phyloP scores from a whole-genome alignment of 1,140 invertebrate genomes.

The Drosophila arizonae region DNA sequence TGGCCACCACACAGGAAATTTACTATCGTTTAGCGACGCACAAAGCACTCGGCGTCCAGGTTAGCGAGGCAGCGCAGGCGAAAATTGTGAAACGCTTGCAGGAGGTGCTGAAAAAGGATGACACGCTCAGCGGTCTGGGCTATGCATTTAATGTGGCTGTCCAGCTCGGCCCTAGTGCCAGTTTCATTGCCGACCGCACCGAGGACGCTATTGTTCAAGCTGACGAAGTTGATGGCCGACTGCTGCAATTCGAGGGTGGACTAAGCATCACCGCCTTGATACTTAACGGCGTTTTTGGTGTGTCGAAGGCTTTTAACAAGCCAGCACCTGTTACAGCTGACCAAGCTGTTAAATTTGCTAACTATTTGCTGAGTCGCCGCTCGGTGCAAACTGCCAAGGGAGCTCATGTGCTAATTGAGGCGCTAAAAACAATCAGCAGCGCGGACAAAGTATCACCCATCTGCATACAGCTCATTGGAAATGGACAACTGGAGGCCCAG shows the following conservation, averaged over 20 bases:
- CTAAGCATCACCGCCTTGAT: slow-evolving; percentile 85
- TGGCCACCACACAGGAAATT: slow-evolving; percentile 69
- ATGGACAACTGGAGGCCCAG: slow-evolving; percentile 88
- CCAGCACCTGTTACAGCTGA: slow-evolving; percentile 88
- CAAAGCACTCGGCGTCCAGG: slow-evolving; percentile 63
- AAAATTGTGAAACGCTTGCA: slow-evolving; percentile 87
- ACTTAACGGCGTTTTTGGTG: slow-evolving; percentile 85
- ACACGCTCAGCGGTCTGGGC: slow-evolving; percentile 89
- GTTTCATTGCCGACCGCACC: slow-evolving; percentile 90
- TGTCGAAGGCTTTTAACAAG: slow-evolving; percentile 88
- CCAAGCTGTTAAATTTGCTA: slow-evolving; percentile 94
- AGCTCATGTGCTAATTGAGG: slow-evolving; percentile 90
- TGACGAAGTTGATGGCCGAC: slow-evolving; percentile 95
- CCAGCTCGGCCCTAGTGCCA: slow-evolving; percentile 85
- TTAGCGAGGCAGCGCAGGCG: slow-evolving; percentile 83
- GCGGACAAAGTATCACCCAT: slow-evolving; percentile 85
- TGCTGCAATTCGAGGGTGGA: slow-evolving; percentile 97
- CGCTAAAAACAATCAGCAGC: slow-evolving; percentile 85
- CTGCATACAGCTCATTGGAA: slow-evolving; percentile 90
- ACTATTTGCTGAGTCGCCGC: slow-evolving; percentile 95
- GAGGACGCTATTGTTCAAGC: slow-evolving; percentile 96
- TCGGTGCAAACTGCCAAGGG: slow-evolving; percentile 94
- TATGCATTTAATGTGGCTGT: slow-evolving; percentile 93
- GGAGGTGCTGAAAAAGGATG: slow-evolving; percentile 89
- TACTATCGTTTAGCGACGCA: slow-evolving; percentile 68